Evolutionary conservation across 2,888 invertebrate species (phyloP), one percentile per base, ranked within the genome.

Genomic region (Meliscaeva auricollis): DNA sequence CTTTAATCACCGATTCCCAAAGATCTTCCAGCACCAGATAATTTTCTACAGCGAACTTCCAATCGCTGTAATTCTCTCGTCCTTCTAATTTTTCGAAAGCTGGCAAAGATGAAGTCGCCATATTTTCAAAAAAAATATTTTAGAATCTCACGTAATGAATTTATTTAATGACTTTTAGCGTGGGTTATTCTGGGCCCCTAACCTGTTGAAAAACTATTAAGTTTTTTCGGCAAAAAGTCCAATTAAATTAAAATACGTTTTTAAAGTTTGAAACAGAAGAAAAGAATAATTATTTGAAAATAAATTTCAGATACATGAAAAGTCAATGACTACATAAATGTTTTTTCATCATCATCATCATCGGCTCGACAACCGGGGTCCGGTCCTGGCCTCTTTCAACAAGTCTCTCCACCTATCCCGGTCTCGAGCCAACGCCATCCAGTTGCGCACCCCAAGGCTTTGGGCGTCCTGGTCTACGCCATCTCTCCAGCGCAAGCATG

Each of bases 1-100:
- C 13, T 2, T 3, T 9, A 5, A n/a, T 32, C n/a, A 56, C 35
- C 13, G 15, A 30, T 2, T 56, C 30, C 26, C 56, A 56, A 3
- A 32, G 35, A 3, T 35, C 56, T 32, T 56, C 56, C 15, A 32
- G 35, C 15, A 15, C 15, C 13, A 56, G 22, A 56, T 32, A 56
- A 56, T 35, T 56, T 4, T 56, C 56, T 3, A 56, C 35, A 17
- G 13, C 56, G 17, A 56, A 56, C 11, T 32, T 56, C 56, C 56
- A 56, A 17, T 56, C 56, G 1, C 32, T 17, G 9, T 35, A 56
- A 32, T 56, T 56, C 9, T 56, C 56, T 35, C n/a, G n/a, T 0
- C 30, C 56, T 15, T 56, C 32, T 32, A 56, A 5, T n/a, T 56
- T 56, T 15, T 56, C 30, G 0, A 56, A 32, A 11, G 32, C 32